Conservation (phyloP, 2,888 invertebrate genomes). For the Macrophya alboannulata region DNA sequence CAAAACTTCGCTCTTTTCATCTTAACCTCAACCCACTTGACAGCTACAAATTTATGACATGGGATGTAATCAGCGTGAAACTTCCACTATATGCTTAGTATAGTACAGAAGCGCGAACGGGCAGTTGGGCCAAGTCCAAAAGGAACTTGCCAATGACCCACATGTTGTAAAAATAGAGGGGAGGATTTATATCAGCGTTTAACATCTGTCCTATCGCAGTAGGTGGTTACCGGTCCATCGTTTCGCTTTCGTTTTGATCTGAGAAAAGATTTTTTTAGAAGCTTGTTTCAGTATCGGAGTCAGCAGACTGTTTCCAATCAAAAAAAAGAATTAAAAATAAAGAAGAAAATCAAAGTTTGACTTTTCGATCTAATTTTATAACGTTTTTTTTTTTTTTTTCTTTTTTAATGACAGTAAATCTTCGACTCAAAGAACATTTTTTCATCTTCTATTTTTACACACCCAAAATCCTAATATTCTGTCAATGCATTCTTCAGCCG, state of each 20-base stretch:
- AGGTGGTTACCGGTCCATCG: background rate
- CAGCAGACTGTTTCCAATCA: background rate
- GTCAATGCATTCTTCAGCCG: constrained; percentile 1
- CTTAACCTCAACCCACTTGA: constrained; percentile 16
- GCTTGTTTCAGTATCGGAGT: background rate
- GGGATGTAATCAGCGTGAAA: constrained; percentile 41
- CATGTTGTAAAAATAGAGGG: constrained; percentile 35
- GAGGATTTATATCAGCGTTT: constrained; percentile 31
- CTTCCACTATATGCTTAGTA: constrained; percentile 12
- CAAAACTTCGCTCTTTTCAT: constrained; percentile 31
- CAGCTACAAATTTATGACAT: constrained; percentile 43
- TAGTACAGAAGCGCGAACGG: constrained; percentile 17
- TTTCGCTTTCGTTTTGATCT: constrained; percentile 24
- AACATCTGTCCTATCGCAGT: constrained; percentile 27
- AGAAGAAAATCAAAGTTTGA: background rate
- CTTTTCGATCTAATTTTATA: background rate
- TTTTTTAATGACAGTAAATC: background rate
- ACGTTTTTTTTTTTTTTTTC: background rate
- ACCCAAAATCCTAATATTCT: constrained; percentile 18
- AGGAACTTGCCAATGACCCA: constrained; percentile 50
- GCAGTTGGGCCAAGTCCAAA: constrained; percentile 49
- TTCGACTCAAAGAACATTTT: constrained; percentile 9
- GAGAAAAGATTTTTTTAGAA: background rate
- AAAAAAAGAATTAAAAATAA: background rate
- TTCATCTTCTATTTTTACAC: background rate